Evolutionary conservation across 2,888 invertebrate species (phyloP), one percentile per base, ranked within the genome.

Genomic region (Spatulosminthurus flaviceps): DNA sequence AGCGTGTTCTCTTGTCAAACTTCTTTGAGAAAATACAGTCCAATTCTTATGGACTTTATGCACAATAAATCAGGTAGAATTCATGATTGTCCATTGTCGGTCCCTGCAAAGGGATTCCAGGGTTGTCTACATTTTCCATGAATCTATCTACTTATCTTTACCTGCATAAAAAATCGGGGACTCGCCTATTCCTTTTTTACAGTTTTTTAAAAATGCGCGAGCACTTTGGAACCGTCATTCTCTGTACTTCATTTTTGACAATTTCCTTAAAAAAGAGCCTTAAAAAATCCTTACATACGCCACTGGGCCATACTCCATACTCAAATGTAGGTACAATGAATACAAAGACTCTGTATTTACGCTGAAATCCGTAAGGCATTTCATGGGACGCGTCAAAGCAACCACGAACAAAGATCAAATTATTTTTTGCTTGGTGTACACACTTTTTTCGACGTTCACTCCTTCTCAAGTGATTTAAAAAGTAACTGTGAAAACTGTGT

Each of bases 1-100:
- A 72, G 72, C 72, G 72, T 72, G 72, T 41, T 26, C 72, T 41
- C 43, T 72, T n/a, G n/a, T 43, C 26, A 72, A 1, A 51, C 9
- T 67, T 67, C 67, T 26, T 67, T 67, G 28, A 67, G 26, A 29
- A 29, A 67, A 67, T 24, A 67, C 26, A 67, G 28, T 67, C 2
- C 67, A 19, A 67, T 51, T 51, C 16, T 51, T 19, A 51, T 51
- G 51, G 16, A 11, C 26, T 16, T n/a, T n/a, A n/a, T 26, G 19
- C 24, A 67, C 28, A 26, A 24, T 28, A 67, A 67, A n/a, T 51
- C 51, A 4, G 24, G 22, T 43, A 72, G 72, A 51, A 72, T 43
- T 51, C 43, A 28, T 42, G 21, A 21, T 72, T 72, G 29, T 26
- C 1, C 28, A 67, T 41, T 72, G 26, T 72, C 43, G 71, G 42